Conservation (phyloP, 2,797 vertebrate species). For the Rhinella marina region DNA sequence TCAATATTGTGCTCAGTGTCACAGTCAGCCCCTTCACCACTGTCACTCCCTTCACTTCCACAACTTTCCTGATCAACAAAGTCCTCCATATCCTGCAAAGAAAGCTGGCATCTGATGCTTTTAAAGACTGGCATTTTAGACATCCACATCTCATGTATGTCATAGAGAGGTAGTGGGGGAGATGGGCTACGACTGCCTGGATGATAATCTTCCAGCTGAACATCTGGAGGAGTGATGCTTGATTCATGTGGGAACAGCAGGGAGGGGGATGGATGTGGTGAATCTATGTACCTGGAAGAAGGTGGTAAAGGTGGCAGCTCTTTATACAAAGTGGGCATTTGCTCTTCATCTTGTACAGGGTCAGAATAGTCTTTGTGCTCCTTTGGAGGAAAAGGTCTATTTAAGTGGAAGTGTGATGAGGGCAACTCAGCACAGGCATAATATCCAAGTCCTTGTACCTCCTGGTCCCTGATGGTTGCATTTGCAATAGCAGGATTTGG, state of each 20-base stretch:
- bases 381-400: neutral
- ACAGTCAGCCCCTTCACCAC: constrained; percentile 64
- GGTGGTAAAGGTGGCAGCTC: neutral
- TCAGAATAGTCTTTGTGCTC: neutral
- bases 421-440: constrained; percentile 1
- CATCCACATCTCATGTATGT: constrained; percentile 47
- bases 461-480: constrained; percentile 1
- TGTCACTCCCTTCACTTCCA: constrained; percentile 67
- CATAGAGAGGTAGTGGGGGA: constrained; percentile 20
- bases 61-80: constrained; percentile 72
- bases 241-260: constrained; percentile 29
- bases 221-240: constrained; percentile 41
- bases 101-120: constrained; percentile 75
- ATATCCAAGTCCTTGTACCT: constrained; percentile 18
- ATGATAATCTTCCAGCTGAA: constrained; percentile 15
- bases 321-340: neutral
- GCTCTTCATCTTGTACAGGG: neutral
- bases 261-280: constrained; percentile 15
- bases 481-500: neutral
- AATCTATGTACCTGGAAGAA: constrained; percentile 31
- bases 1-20: constrained; percentile 53
- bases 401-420: neutral
- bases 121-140: constrained; percentile 60
- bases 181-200: neutral
- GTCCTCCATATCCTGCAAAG: constrained; percentile 67